A percentile compares a stretch with the other conserved stretches of the same genome.
phyloP scores from a whole-genome alignment of 1,140 invertebrate species.

The Zaprionus kolodkinae region DNA sequence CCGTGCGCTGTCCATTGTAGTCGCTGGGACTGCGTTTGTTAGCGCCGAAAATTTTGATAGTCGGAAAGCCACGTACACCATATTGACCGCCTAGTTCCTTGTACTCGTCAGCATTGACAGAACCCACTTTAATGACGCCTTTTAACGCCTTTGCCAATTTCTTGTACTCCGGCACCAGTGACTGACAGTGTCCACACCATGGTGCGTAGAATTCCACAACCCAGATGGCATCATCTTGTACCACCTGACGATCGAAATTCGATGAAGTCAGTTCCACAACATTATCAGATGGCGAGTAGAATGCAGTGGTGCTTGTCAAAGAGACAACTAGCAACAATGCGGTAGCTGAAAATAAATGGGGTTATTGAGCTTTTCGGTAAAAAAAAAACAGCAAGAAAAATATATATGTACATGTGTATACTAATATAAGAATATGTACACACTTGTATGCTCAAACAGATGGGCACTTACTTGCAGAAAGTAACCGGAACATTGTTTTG shows the following conservation, averaged over 20 bases:
- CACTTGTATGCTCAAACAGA: not conserved
- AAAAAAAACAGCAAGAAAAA: not conserved
- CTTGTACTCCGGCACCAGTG: slow-evolving; percentile 93
- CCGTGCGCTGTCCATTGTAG: slow-evolving; percentile 94
- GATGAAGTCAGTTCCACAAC: slow-evolving; percentile 95
- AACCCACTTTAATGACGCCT: slow-evolving; percentile 96
- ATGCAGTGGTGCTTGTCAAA: slow-evolving; percentile 85
- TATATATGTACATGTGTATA: not conserved
- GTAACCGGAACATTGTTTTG: slow-evolving; percentile 15
- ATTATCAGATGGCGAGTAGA: slow-evolving; percentile 92
- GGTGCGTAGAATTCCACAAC: slow-evolving; percentile 95
- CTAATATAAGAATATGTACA: not conserved
- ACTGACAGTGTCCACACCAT: slow-evolving; percentile 95
- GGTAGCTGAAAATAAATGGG: slow-evolving; percentile 30
- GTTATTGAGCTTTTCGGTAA: slow-evolving; percentile 2
- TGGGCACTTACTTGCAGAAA: slow-evolving; percentile 41
- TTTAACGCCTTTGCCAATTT: slow-evolving; percentile 95
- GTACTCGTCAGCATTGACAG: slow-evolving; percentile 96
- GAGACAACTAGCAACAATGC: slow-evolving; percentile 60
- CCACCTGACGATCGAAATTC: slow-evolving; percentile 95
- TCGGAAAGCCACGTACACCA: slow-evolving; percentile 96
- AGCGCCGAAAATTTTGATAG: slow-evolving; percentile 96
- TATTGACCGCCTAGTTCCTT: slow-evolving; percentile 92
- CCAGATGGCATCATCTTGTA: slow-evolving; percentile 94
- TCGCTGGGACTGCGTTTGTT: slow-evolving; percentile 95